Evolutionary conservation across 1,140 invertebrate species (phyloP).

Genomic region (Leguminivora glycinivorella): DNA sequence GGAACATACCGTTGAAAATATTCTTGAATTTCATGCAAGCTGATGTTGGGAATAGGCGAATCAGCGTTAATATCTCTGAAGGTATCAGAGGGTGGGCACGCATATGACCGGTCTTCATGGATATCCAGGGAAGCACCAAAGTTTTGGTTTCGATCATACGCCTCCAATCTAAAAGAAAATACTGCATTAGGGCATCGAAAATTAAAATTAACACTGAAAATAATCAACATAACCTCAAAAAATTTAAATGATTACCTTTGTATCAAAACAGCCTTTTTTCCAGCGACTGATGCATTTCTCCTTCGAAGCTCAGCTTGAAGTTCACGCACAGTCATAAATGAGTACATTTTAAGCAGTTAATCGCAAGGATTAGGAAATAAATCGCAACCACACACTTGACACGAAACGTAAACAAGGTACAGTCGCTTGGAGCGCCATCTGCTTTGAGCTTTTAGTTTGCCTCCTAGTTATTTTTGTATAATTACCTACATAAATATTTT

Average conservation of each 20-base stretch:
- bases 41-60: constrained; percentile 11
- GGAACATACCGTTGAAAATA: not conserved
- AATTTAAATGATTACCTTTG: not conserved
- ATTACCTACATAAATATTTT: too few relatives aligned
- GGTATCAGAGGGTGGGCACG: not conserved
- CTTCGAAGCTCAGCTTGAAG: not conserved
- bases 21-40: not conserved
- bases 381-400: not conserved
- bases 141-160: too few relatives aligned
- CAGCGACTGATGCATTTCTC: not conserved
- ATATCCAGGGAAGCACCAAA: not conserved
- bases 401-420: constrained; percentile 16
- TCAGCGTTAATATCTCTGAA: not conserved
- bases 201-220: not conserved
- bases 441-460: too few relatives aligned
- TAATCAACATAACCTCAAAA: not conserved
- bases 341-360: not conserved
- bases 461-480: too few relatives aligned
- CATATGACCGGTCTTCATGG: not conserved
- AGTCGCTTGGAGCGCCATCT: too few relatives aligned
- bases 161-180: too few relatives aligned
- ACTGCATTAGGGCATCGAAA: too few relatives aligned
- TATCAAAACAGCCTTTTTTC: constrained; percentile 3
- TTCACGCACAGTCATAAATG: constrained; percentile 4
- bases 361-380: not conserved